Evolutionary conservation across 2,888 invertebrate genomes (phyloP), one percentile per base, ranked within the genome.

Genomic region (Gryllus longicercus): DNA sequence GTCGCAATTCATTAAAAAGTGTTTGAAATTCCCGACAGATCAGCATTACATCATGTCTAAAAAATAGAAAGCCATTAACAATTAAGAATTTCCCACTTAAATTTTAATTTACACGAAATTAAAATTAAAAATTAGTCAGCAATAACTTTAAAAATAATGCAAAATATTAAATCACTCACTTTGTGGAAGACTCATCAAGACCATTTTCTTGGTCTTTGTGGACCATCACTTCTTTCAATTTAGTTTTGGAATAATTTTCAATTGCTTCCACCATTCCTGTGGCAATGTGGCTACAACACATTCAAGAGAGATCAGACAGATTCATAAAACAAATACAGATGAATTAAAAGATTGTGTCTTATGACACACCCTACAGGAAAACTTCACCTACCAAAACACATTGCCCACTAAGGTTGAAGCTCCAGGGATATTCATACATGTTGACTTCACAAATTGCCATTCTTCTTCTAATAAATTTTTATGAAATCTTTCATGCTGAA

Each of bases 381-480:
- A 8, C 12, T 63, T 16, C 63, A 86, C 87, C 86, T 84, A 93
- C 92, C 94, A 94, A 88, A 96, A 96, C 82, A 93, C 92, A 78
- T 91, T 89, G 0, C 94, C 94, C 76, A 95, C 94, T 79, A 93
- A 88, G 49, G 90, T 90, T 83, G 93, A 92, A 83, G 95, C 96
- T 80, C 93, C 92, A 14, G 91, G 90, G 83, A 95, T 93, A 87
- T 94, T 91, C n/a, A 92, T 91, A 83, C 94, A 93, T 79, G 95
- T 92, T 2, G 92, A 89, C 85, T 93, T 93, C 0, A 94, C 93
- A 88, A 97, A 97, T 83, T 90, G 90, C 96, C 96, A 97, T 87
- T 97, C 97, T 81, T 94, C 93, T 86, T 96, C 95, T 82, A 97
- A 89, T 25, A 93, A 90, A 84, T 93, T 91, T 86, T 96, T 95